These are phyloP conservation scores for Dolichallabes microphthalmus DNA, from an alignment of 2,113 vertebrate genomes.

Conservation along the genomic window DNA sequence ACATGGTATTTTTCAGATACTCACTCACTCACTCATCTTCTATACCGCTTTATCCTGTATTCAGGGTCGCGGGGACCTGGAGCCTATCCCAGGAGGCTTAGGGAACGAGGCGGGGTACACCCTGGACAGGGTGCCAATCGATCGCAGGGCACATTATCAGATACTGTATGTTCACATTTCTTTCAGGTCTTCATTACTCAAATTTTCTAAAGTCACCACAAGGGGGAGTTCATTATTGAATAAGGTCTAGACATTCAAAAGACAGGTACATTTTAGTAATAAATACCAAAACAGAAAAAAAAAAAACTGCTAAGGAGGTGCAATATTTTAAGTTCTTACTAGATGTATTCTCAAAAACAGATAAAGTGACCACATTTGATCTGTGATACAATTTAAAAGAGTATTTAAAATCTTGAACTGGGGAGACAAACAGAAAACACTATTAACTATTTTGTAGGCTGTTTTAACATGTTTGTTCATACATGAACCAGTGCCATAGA, in stretches of 20 bases:
- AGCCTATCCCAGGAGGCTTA: too few relatives aligned
- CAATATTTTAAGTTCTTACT: not conserved
- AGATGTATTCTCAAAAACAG: not conserved
- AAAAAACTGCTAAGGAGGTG: not conserved
- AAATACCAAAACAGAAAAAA: not conserved
- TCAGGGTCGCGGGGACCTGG: too few relatives aligned
- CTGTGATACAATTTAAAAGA: not conserved
- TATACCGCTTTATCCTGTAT: too few relatives aligned
- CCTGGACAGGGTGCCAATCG: too few relatives aligned
- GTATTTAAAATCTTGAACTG: conserved; percentile 26
- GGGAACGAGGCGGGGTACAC: too few relatives aligned
- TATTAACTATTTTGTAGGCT: conserved; percentile 59
- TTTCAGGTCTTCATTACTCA: not conserved
- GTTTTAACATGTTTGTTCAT: conserved; percentile 54
- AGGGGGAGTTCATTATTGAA: conserved; percentile 72
- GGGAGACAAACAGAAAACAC: conserved; percentile 60
- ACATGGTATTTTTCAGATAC: not conserved
- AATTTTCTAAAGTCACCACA: conserved; percentile 66
- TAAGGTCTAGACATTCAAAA: conserved; percentile 28
- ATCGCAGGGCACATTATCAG: too few relatives aligned
- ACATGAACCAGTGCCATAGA: not conserved
- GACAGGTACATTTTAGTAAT: not conserved
- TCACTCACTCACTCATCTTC: too few relatives aligned
- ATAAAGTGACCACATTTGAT: not conserved
- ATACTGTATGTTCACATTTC: not conserved